Conservation (phyloP, 2,888 invertebrate genomes). For the Meteorus colon region DNA sequence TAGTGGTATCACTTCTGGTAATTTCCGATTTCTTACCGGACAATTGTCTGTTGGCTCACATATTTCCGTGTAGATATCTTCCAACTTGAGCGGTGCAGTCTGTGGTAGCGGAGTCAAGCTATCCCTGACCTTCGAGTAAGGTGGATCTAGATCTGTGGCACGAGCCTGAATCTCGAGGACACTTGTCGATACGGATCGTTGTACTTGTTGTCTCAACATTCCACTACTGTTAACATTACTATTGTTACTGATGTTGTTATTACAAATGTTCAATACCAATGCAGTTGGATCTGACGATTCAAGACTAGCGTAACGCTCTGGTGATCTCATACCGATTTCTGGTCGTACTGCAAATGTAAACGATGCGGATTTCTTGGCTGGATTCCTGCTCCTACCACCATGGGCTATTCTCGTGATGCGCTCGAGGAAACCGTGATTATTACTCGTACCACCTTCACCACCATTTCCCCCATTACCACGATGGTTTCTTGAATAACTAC, state of each 20-base stretch:
- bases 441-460: constrained; percentile 45
- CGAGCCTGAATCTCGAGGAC: constrained; percentile 65
- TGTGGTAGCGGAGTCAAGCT: constrained; percentile 67
- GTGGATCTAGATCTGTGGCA: constrained; percentile 64
- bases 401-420: constrained; percentile 69
- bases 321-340: constrained; percentile 69
- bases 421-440: constrained; percentile 63
- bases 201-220: constrained; percentile 63
- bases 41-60: constrained; percentile 59
- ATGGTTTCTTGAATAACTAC: constrained; percentile 59
- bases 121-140: constrained; percentile 71
- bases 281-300: constrained; percentile 65
- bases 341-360: constrained; percentile 70
- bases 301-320: constrained; percentile 68
- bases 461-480: constrained; percentile 51
- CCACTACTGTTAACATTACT: constrained; percentile 29
- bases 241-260: constrained; percentile 13
- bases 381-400: constrained; percentile 67
- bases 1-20: constrained; percentile 56
- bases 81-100: constrained; percentile 63
- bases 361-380: constrained; percentile 70
- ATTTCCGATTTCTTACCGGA: constrained; percentile 43
- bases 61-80: constrained; percentile 72
- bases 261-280: constrained; percentile 52
- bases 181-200: constrained; percentile 69